Evolutionary conservation across 2,888 invertebrate species (phyloP).

Genomic region (Andrena dorsata): DNA sequence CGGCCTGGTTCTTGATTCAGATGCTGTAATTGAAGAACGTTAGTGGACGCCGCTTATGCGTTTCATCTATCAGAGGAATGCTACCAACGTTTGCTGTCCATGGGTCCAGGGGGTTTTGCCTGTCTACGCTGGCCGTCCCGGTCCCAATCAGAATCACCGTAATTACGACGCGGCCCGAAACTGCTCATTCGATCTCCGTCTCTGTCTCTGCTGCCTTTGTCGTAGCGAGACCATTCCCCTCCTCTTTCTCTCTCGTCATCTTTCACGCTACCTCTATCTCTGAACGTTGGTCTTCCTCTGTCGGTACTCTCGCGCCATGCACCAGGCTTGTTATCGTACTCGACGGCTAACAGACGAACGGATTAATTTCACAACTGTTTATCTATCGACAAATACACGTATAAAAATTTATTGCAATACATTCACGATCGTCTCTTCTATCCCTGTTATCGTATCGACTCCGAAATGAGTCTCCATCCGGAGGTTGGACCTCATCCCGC

Average conservation of each 20-base stretch:
- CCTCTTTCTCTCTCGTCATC: conserved; percentile 77
- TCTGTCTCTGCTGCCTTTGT: conserved; percentile 74
- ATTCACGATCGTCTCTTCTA: conserved; percentile 80
- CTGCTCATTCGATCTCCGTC: conserved; percentile 84
- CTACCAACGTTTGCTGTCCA: conserved; percentile 65
- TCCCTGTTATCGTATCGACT: conserved; percentile 79
- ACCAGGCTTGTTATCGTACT: conserved; percentile 79
- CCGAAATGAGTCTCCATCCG: conserved; percentile 83
- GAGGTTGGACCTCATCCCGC: conserved; percentile 86
- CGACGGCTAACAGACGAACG: conserved; percentile 39
- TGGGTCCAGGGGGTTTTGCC: conserved; percentile 39
- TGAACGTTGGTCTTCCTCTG: conserved; percentile 77
- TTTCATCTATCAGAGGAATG: conserved; percentile 3
- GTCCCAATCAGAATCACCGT: conserved; percentile 77
- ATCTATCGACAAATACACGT: background rate
- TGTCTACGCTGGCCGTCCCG: conserved; percentile 68
- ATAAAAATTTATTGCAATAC: conserved; percentile 46
- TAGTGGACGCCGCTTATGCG: background rate
- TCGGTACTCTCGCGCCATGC: conserved; percentile 81
- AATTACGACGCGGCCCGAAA: conserved; percentile 81
- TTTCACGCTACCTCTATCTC: conserved; percentile 72
- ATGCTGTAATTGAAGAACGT: conserved; percentile 52
- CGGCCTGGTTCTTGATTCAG: conserved; percentile 90
- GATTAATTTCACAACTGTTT: background rate
- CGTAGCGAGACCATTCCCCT: conserved; percentile 73